Percentiles rank a stretch among this genome's conserved stretches.
These are phyloP conservation scores for Cancer borealis DNA, from an alignment of 2,888 invertebrate genomes.

Conservation along the genomic window DNA sequence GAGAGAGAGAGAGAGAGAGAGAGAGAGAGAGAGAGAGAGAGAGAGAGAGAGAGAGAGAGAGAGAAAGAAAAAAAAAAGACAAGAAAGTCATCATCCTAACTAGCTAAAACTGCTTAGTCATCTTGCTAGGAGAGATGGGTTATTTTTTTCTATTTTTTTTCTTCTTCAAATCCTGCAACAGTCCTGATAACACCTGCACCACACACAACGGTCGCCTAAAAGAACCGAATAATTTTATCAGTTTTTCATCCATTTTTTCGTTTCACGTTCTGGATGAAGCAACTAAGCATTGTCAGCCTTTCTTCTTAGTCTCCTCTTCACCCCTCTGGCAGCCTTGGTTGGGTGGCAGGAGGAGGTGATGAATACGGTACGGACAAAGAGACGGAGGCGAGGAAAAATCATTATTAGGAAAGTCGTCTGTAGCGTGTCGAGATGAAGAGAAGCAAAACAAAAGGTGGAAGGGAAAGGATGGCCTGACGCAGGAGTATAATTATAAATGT, in stretches of 20 bases:
- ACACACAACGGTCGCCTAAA: background rate
- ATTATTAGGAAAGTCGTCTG: slow-evolving; percentile 13
- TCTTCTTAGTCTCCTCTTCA: background rate
- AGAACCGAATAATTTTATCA: slow-evolving; percentile 15
- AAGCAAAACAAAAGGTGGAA: background rate
- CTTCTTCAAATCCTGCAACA: background rate
- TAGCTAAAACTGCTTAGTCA: no score
- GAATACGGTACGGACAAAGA: slow-evolving; percentile 15
- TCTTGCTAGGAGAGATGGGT: background rate
- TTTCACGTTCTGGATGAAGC: background rate
- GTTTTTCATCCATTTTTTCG: background rate
- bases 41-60: no score
- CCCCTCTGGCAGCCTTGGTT: background rate
- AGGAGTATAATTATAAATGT: background rate
- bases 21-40: no score
- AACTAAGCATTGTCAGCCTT: background rate
- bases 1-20: no score
- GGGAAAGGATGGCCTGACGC: background rate
- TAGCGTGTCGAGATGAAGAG: slow-evolving; percentile 32
- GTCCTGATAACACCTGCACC: background rate
- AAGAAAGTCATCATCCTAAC: background rate
- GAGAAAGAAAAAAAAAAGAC: no score
- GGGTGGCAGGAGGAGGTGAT: slow-evolving; percentile 17
- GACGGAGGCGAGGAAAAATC: background rate
- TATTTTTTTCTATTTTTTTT: background rate